Evolutionary conservation across 2,113 vertebrate species (phyloP).

Genomic region (Opisthocomus hoazin): DNA sequence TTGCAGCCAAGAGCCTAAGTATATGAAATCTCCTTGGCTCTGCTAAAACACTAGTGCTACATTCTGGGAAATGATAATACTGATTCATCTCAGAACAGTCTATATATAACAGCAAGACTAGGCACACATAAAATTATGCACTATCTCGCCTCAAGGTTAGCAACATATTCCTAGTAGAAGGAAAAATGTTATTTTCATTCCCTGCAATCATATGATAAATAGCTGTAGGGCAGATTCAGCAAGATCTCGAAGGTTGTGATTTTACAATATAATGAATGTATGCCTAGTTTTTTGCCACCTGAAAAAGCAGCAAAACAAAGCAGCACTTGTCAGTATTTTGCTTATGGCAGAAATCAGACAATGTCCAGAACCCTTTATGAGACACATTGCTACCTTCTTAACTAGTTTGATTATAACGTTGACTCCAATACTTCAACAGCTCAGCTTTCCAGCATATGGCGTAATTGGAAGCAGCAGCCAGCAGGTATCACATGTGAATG

Average conservation of each 20-base stretch:
- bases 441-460: constrained; percentile 50
- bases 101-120: constrained; percentile 60
- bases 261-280: constrained; percentile 55
- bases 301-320: constrained; percentile 40
- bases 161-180: constrained; percentile 51
- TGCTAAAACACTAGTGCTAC: constrained; percentile 34
- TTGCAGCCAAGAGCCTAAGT: constrained; percentile 39
- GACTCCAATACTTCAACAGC: constrained; percentile 57
- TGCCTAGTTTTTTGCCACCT: constrained; percentile 31
- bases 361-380: constrained; percentile 46
- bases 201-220: constrained; percentile 60
- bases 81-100: constrained; percentile 58
- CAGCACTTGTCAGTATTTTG: constrained; percentile 41
- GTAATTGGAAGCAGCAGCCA: constrained; percentile 72
- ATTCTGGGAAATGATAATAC: constrained; percentile 56
- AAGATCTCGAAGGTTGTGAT: constrained; percentile 42
- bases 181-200: constrained; percentile 62
- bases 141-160: constrained; percentile 59
- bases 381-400: constrained; percentile 40
- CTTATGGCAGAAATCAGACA: constrained; percentile 45
- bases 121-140: constrained; percentile 56
- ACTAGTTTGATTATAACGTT: constrained; percentile 63
- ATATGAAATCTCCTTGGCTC: constrained; percentile 39
- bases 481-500: constrained; percentile 56
- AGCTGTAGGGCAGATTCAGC: constrained; percentile 57